A percentile compares a stretch with the other conserved stretches of the same genome.
Evolutionary conservation across 2,888 invertebrate genomes (phyloP).

Genomic region (Pachydiplax longipennis): DNA sequence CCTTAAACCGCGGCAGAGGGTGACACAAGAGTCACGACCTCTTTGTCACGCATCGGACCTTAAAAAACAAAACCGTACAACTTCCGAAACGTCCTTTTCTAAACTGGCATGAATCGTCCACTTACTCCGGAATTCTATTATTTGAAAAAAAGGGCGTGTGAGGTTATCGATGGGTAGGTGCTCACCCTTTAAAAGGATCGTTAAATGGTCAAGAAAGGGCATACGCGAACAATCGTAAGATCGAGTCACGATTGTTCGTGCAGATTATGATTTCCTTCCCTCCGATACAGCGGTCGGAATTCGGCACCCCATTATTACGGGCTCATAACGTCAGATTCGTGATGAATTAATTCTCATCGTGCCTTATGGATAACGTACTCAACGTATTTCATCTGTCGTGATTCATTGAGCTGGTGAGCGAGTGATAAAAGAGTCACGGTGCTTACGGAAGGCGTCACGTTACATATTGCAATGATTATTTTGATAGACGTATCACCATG

Average conservation of each 20-base stretch:
- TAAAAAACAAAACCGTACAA: slow-evolving; percentile 11
- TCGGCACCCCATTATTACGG: not conserved
- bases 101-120: slow-evolving; percentile 5
- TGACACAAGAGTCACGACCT: slow-evolving; percentile 35
- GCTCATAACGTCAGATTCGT: no score
- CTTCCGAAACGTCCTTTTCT: slow-evolving; percentile 24
- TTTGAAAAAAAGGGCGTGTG: slow-evolving; percentile 1
- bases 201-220: not conserved
- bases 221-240: not conserved
- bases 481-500: no score
- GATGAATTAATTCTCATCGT: no score
- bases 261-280: not conserved
- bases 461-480: no score
- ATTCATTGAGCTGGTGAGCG: no score
- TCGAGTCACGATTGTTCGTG: not conserved
- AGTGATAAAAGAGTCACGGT: no score
- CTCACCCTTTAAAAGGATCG: not conserved
- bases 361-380: no score
- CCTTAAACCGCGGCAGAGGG: not conserved
- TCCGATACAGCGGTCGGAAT: not conserved
- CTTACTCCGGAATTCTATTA: not conserved
- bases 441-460: no score
- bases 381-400: no score
- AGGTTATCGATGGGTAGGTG: slow-evolving; percentile 14
- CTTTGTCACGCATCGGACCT: slow-evolving; percentile 31